phyloP scores from a whole-genome alignment of 2,888 invertebrate genomes.

The Glaucopsyche alexis region DNA sequence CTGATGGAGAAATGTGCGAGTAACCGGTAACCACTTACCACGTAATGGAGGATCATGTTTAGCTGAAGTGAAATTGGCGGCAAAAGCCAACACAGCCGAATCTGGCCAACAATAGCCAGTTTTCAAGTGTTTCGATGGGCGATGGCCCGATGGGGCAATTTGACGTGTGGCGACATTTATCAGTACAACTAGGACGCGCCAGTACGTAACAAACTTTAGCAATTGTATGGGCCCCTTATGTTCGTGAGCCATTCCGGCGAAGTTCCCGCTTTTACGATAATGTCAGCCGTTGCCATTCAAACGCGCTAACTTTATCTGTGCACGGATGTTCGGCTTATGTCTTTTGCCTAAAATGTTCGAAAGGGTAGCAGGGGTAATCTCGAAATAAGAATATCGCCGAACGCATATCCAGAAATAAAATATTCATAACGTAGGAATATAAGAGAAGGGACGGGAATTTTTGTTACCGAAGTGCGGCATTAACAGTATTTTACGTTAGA shows the following conservation, averaged over 20 bases:
- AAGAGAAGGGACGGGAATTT: slow-evolving; percentile 9
- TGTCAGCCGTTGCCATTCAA: slow-evolving; percentile 79
- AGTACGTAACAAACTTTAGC: slow-evolving; percentile 74
- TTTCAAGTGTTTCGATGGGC: too few species aligned
- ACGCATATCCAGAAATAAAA: slow-evolving; percentile 26
- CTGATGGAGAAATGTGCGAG: too few species aligned
- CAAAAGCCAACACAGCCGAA: too few species aligned
- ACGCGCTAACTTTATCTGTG: slow-evolving; percentile 77
- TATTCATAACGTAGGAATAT: slow-evolving; percentile 25
- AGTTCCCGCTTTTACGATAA: slow-evolving; percentile 79
- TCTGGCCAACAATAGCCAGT: too few species aligned
- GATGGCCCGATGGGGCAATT: not conserved
- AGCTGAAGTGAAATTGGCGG: too few species aligned
- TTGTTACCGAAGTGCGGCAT: not conserved
- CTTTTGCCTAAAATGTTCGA: slow-evolving; percentile 48
- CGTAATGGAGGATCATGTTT: too few species aligned
- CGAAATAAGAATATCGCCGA: slow-evolving; percentile 27
- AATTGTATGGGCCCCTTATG: slow-evolving; percentile 79
- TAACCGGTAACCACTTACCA: too few species aligned
- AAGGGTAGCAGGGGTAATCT: slow-evolving; percentile 27
- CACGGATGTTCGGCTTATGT: slow-evolving; percentile 70
- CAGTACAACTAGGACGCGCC: slow-evolving; percentile 64
- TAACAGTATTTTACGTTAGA: slow-evolving; percentile 17
- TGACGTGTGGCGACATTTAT: slow-evolving; percentile 59
- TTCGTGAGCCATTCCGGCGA: slow-evolving; percentile 74